Base-by-base conservation (phyloP, 2,113 vertebrate genomes). In the Nymphicus hollandicus region DNA sequence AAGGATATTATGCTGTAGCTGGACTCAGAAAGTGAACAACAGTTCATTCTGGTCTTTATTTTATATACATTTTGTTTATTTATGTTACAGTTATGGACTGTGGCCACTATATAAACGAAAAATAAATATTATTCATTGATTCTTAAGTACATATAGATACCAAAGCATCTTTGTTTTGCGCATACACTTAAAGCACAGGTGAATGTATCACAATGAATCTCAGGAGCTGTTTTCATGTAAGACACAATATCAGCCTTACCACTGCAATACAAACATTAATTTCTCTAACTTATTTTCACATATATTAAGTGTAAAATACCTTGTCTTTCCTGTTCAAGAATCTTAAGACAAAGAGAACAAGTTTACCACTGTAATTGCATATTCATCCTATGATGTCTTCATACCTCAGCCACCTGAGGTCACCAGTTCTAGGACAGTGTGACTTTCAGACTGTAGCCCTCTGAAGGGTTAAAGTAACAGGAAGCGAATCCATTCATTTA, bases 321-420 rank as follows among this genome's bases (percentile, higher is more conserved):
- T 50, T 77, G 6, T 5, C 2, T 68, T 71, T 17, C 81, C 43
- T 83, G 10, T 50, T 80, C 46, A 76, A 55, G 31, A 68, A 37
- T 37, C 6, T 43, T 80, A 55, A 64, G 29, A 37, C 8, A 63
- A 22, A 58, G 74, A 56, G 33, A 61, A 52, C 10, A 80, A 84
- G 12, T 58, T 79, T 72, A 33, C 5, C 25, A 39, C 2, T 13
- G 1, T n/a, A 80, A 63, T 3, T 58, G 33, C 5, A n/a, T 68
- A 41, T n/a, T 81, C 33, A 35, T 76, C 18, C 7, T 29, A 10
- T 0, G 0, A 17, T 16, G 6, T 29, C 8, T 61, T 82, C 83
- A 37, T 47, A 61, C 6, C 14, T 70, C 31, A 27, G 28, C 11
- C 11, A 66, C 11, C 17, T 61, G 15, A 81, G 17, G 15, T 81